These are phyloP conservation scores for Heliconius eleuchia DNA, from an alignment of 1,140 invertebrate species.

Conservation along the genomic window DNA sequence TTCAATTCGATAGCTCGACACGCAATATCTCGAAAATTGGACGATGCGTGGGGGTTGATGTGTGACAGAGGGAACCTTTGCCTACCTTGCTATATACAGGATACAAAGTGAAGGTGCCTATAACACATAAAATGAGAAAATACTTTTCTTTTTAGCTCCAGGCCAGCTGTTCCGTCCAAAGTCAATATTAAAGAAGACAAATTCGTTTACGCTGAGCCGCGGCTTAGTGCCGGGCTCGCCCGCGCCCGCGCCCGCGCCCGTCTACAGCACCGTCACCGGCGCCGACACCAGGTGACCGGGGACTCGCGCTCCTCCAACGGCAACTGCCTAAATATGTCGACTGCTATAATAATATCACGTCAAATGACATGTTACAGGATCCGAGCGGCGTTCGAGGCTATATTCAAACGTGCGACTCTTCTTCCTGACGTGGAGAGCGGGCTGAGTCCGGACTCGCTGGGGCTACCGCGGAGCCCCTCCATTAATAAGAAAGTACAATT, in stretches of 20 bases:
- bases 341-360: background rate
- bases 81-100: too few relatives aligned
- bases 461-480: constrained; percentile 83
- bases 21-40: too few relatives aligned
- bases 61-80: too few relatives aligned
- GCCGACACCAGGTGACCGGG: constrained; percentile 86
- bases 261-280: constrained; percentile 92
- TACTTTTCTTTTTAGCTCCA: constrained; percentile 69
- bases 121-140: background rate
- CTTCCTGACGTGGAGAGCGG: constrained; percentile 89
- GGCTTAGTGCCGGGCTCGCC: constrained; percentile 71
- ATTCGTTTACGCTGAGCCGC: constrained; percentile 90
- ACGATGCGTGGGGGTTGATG: too few relatives aligned
- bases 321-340: too few relatives aligned
- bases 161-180: constrained; percentile 85
- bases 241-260: constrained; percentile 84
- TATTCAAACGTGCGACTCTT: constrained; percentile 92
- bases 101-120: background rate
- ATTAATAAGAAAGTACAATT: constrained; percentile 93
- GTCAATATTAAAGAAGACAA: constrained; percentile 95
- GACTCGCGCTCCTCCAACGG: too few relatives aligned
- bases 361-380: constrained; percentile 80
- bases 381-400: constrained; percentile 93
- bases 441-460: constrained; percentile 57
- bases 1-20: too few relatives aligned